Evolutionary conservation across 2,113 vertebrate species (phyloP).

Genomic region (Cranoglanis bouderius): DNA sequence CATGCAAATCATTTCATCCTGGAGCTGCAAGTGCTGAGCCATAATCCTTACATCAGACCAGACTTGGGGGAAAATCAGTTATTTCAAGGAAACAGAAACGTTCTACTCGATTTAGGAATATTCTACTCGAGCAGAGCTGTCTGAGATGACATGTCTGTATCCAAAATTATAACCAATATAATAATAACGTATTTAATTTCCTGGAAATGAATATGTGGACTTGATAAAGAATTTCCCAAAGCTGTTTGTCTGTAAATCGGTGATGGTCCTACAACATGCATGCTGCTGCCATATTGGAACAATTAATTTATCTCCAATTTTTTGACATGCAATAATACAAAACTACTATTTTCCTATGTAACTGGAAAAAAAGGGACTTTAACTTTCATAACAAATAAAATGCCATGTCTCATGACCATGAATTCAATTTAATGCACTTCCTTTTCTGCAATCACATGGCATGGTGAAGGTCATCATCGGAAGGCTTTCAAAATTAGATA

Average conservation of each 20-base stretch:
- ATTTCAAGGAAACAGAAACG: neutral
- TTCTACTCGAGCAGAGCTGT: neutral
- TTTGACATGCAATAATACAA: too few relatives aligned
- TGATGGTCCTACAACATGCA: neutral
- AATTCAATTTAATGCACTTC: too few relatives aligned
- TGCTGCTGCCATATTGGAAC: too few relatives aligned
- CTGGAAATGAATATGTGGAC: neutral
- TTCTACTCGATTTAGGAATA: neutral
- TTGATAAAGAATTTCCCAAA: neutral
- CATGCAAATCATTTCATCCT: conserved; percentile 3
- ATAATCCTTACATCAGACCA: neutral
- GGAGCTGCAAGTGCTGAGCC: neutral
- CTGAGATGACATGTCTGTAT: neutral
- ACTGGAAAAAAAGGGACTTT: too few relatives aligned
- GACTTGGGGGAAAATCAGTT: too few relatives aligned
- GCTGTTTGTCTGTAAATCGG: neutral
- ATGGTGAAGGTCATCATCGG: too few relatives aligned
- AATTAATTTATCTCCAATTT: too few relatives aligned
- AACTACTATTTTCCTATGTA: too few relatives aligned
- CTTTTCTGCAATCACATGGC: too few relatives aligned
- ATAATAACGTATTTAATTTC: neutral
- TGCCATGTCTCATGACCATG: too few relatives aligned
- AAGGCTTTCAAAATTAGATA: too few relatives aligned
- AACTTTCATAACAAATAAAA: too few relatives aligned
- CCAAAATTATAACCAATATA: neutral